Conservation (phyloP, 2,797 vertebrate species). For the Loriculus beryllinus region DNA sequence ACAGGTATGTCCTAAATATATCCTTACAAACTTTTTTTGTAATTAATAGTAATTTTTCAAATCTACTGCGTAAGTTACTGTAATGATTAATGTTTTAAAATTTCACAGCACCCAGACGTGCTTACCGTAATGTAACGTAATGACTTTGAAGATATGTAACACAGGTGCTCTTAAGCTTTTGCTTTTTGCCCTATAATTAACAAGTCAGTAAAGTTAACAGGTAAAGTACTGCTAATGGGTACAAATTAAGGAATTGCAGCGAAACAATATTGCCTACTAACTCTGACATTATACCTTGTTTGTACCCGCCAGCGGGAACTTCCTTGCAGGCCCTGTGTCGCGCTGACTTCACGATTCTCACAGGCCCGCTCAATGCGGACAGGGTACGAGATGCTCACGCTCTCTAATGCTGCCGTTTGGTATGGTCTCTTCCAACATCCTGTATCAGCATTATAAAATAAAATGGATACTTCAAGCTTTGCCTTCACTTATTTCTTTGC, state of each 20-base stretch:
- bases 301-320: slow-evolving; percentile 99
- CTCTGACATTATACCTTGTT: slow-evolving; percentile 99
- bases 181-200: slow-evolving; percentile 94
- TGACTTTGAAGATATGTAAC: slow-evolving; percentile 92
- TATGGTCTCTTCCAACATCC: slow-evolving; percentile 99
- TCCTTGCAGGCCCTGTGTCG: slow-evolving; percentile 99
- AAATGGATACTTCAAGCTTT: slow-evolving; percentile 98
- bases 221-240: slow-evolving; percentile 99
- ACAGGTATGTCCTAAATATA: slow-evolving; percentile 85
- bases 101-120: slow-evolving; percentile 97
- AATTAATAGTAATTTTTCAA: slow-evolving; percentile 72
- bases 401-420: slow-evolving; percentile 99
- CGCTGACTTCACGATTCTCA: slow-evolving; percentile 99
- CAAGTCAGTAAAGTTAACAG: slow-evolving; percentile 98
- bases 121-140: slow-evolving; percentile 96
- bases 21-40: slow-evolving; percentile 29
- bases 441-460: slow-evolving; percentile 99
- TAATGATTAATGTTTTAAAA: slow-evolving; percentile 89
- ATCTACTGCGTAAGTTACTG: slow-evolving; percentile 81
- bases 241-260: slow-evolving; percentile 98
- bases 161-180: slow-evolving; percentile 89
- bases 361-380: slow-evolving; percentile 99
- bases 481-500: slow-evolving; percentile 93
- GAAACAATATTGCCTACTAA: slow-evolving; percentile 99
- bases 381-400: slow-evolving; percentile 99